Conservation (phyloP, 2,113 vertebrate species). For the Nerophis lumbriciformis region DNA sequence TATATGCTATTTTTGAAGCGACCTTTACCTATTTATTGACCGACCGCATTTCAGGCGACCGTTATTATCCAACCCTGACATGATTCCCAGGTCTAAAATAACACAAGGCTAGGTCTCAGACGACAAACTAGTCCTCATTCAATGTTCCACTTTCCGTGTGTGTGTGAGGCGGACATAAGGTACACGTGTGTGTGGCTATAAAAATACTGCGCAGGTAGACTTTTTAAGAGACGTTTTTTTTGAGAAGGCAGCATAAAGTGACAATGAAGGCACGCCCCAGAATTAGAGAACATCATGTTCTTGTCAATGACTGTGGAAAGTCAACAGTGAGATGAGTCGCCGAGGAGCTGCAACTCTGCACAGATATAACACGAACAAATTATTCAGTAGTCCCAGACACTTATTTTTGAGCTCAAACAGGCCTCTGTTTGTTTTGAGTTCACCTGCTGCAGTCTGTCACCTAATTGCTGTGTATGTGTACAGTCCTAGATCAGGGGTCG, state of each 20-base stretch:
- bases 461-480: slow-evolving; percentile 1
- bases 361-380: slow-evolving; percentile 8
- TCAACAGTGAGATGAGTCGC: slow-evolving; percentile 9
- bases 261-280: slow-evolving; percentile 7
- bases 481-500: no score
- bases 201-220: slow-evolving; percentile 40
- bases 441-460: background rate
- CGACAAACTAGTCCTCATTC: slow-evolving; percentile 58
- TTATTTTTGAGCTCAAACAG: background rate
- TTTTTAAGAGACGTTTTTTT: slow-evolving; percentile 29
- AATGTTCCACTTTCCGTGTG: slow-evolving; percentile 48
- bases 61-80: slow-evolving; percentile 65
- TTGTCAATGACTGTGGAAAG: slow-evolving; percentile 6
- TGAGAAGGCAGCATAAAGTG: slow-evolving; percentile 25
- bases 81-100: slow-evolving; percentile 59
- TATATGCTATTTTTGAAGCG: slow-evolving; percentile 16
- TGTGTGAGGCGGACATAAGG: background rate
- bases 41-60: slow-evolving; percentile 53
- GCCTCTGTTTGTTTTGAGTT: background rate
- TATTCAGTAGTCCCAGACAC: slow-evolving; percentile 1
- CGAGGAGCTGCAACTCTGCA: slow-evolving; percentile 8
- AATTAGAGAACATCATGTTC: slow-evolving; percentile 8
- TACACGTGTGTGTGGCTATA: slow-evolving; percentile 1
- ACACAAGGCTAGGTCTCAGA: slow-evolving; percentile 66
- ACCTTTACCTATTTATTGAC: slow-evolving; percentile 22